Conservation (phyloP, 2,797 vertebrate species). For the Xiphophorus birchmanni region DNA sequence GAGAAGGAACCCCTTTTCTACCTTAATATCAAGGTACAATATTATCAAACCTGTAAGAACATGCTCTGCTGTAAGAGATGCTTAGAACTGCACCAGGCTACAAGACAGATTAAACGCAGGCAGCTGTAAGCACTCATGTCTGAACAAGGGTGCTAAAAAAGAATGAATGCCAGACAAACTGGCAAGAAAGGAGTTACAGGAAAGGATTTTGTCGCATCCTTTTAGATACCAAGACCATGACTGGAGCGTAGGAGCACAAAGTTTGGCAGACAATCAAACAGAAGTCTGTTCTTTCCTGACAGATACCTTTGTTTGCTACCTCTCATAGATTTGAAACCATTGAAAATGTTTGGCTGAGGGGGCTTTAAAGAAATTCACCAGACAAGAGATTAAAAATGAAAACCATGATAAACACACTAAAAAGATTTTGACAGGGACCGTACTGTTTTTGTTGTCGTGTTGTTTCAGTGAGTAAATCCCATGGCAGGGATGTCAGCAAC, state of each 20-base stretch:
- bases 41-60: slow-evolving; percentile 40
- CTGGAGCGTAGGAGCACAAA: slow-evolving; percentile 46
- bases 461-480: slow-evolving; percentile 29
- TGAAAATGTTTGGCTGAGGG: slow-evolving; percentile 48
- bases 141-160: slow-evolving; percentile 45
- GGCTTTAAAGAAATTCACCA: slow-evolving; percentile 24
- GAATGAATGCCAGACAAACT: slow-evolving; percentile 50
- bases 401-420: slow-evolving; percentile 30
- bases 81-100: slow-evolving; percentile 48
- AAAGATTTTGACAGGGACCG: slow-evolving; percentile 34
- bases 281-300: slow-evolving; percentile 51
- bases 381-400: slow-evolving; percentile 16
- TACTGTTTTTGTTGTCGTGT: slow-evolving; percentile 4
- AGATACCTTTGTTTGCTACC: slow-evolving; percentile 52
- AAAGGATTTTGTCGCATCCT: slow-evolving; percentile 51
- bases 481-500: slow-evolving; percentile 44
- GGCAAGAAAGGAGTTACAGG: slow-evolving; percentile 34
- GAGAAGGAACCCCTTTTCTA: slow-evolving; percentile 17
- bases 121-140: slow-evolving; percentile 26
- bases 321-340: slow-evolving; percentile 53
- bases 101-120: slow-evolving; percentile 61
- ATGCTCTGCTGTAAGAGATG: slow-evolving; percentile 48
- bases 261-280: slow-evolving; percentile 55
- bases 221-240: slow-evolving; percentile 52
- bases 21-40: slow-evolving; percentile 36